Evolutionary conservation across 2,797 vertebrate species (phyloP).

Genomic region (Hoplostethus atlanticus): DNA sequence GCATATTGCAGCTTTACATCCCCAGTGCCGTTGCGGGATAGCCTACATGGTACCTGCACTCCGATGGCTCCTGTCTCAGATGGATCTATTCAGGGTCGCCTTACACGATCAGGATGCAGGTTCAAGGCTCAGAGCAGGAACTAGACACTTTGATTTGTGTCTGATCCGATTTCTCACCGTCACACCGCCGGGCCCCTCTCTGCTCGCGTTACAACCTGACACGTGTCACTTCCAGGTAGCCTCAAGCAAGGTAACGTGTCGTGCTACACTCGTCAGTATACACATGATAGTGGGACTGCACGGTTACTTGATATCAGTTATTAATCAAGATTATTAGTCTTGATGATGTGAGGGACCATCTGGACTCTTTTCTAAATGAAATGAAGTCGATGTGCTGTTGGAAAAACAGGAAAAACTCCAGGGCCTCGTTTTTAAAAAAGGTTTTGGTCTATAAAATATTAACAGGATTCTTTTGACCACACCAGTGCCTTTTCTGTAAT

Average conservation of each 20-base stretch:
- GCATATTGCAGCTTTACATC: background rate
- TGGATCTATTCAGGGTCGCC: background rate
- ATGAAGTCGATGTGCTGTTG: background rate
- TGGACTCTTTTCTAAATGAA: background rate
- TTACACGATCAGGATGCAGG: constrained; percentile 26
- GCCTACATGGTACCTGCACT: background rate
- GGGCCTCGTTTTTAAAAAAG: no score
- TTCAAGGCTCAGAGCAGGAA: constrained; percentile 13
- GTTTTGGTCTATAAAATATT: no score
- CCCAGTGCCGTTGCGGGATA: background rate
- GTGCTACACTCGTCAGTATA: no score
- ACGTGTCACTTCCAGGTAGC: no score
- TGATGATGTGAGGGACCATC: constrained; percentile 7
- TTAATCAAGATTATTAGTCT: background rate
- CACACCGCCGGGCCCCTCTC: background rate
- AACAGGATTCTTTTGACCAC: background rate
- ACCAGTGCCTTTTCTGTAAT: background rate
- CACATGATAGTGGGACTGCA: no score
- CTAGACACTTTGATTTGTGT: constrained; percentile 33
- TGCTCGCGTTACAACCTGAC: background rate
- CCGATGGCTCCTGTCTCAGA: no score
- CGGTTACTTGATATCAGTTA: no score
- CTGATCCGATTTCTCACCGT: constrained; percentile 34
- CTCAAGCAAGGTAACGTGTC: no score
- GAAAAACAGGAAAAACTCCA: background rate